Conservation (phyloP, 2,888 invertebrate species). For the Serripes groenlandicus region DNA sequence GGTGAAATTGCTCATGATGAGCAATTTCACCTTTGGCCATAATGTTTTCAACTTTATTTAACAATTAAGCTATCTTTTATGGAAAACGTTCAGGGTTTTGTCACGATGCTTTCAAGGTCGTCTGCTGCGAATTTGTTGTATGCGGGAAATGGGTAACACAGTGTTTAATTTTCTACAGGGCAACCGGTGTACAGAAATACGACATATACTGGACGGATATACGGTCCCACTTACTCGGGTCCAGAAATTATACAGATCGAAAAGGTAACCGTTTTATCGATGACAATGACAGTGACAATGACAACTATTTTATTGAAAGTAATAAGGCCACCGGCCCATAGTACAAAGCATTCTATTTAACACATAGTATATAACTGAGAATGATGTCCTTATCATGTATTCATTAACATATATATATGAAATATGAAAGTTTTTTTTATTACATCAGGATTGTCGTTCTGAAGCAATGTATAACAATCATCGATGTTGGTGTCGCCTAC, state of each 20-base stretch:
- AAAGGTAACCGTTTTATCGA: no score
- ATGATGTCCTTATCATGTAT: background rate
- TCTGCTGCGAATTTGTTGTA: background rate
- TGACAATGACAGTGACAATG: background rate
- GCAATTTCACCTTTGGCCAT: background rate
- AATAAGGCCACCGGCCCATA: background rate
- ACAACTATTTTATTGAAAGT: background rate
- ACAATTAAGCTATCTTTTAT: background rate
- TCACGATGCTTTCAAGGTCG: background rate
- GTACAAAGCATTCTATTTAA: background rate
- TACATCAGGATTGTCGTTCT: no score
- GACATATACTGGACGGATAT: slow-evolving; percentile 64
- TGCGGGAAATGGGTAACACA: background rate
- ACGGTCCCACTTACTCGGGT: slow-evolving; percentile 31
- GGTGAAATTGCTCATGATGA: background rate
- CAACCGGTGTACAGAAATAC: slow-evolving; percentile 59
- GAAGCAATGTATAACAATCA: no score
- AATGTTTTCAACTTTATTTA: background rate
- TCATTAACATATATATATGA: background rate
- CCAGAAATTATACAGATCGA: slow-evolving; percentile 27
- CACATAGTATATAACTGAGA: background rate
- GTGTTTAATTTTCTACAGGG: slow-evolving; percentile 36
- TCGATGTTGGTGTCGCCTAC: no score
- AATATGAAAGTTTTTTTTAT: no score
- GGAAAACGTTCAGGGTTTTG: background rate